Conservation (phyloP, 1,140 invertebrate species). For the Drosophila rufa region DNA sequence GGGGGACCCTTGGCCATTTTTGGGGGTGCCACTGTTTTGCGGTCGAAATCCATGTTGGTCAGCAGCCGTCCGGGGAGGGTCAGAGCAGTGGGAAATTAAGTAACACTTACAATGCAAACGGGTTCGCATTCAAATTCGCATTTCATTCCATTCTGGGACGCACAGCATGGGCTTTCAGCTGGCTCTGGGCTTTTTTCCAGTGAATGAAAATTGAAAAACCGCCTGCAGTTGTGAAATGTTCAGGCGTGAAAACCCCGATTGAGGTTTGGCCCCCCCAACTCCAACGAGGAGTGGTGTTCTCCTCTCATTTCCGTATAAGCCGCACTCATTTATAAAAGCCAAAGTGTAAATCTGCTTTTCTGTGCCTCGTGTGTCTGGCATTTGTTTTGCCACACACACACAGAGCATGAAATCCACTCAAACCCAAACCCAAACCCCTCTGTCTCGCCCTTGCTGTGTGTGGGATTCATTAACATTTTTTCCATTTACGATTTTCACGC, state of each 20-base stretch:
- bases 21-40: constrained; percentile 65
- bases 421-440: constrained; percentile 29
- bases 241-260: constrained; percentile 80
- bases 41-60: constrained; percentile 60
- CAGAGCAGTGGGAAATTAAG: constrained; percentile 68
- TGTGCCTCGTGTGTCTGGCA: constrained; percentile 37
- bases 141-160: constrained; percentile 76
- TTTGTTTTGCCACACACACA: constrained; percentile 44
- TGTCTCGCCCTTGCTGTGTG: constrained; percentile 23
- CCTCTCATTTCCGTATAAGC: constrained; percentile 26
- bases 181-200: constrained; percentile 53
- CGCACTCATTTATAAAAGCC: constrained; percentile 70
- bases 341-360: constrained; percentile 75
- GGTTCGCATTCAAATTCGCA: constrained; percentile 62
- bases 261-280: constrained; percentile 51
- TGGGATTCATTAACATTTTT: constrained; percentile 80
- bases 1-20: constrained; percentile 9
- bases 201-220: constrained; percentile 81
- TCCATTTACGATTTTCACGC: constrained; percentile 76
- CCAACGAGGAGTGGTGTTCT: neutral
- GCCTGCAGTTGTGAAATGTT: constrained; percentile 83
- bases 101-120: constrained; percentile 76
- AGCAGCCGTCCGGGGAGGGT: constrained; percentile 5
- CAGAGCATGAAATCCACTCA: constrained; percentile 18
- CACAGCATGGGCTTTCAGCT: constrained; percentile 1